A percentile compares a stretch with the other conserved stretches of the same genome.
Conservation (phyloP, 1,140 invertebrate genomes). For the Colletes latitarsis region DNA sequence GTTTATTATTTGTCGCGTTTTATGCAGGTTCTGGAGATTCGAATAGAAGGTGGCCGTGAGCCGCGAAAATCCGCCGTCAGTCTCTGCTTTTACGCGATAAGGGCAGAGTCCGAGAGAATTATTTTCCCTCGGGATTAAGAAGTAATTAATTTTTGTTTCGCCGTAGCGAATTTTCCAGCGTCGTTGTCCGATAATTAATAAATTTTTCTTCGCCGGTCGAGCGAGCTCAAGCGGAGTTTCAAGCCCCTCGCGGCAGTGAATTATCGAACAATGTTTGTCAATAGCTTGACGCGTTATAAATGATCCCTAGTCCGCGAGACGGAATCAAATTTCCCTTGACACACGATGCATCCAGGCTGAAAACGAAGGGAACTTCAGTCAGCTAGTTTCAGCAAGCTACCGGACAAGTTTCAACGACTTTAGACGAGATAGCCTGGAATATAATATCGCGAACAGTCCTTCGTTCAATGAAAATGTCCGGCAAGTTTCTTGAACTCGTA, state of each 20-base stretch:
- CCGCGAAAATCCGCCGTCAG: neutral
- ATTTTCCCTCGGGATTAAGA: neutral
- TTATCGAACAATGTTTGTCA: conserved; percentile 5
- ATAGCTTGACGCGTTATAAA: neutral
- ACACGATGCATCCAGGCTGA: neutral
- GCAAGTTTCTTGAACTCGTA: neutral
- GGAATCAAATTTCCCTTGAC: conserved; percentile 22
- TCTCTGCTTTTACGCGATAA: neutral
- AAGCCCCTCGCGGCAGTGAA: neutral
- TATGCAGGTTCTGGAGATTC: neutral
- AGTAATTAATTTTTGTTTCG: conserved; percentile 7
- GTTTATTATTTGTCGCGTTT: neutral
- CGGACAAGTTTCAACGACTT: conserved; percentile 7
- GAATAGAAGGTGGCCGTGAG: neutral
- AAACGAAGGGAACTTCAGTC: neutral
- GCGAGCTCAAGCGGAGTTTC: neutral
- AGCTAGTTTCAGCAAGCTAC: neutral
- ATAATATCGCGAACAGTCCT: conserved; percentile 2
- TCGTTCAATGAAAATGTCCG: neutral
- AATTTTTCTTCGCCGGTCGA: neutral
- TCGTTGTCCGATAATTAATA: conserved; percentile 1
- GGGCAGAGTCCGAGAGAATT: neutral
- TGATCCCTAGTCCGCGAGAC: neutral
- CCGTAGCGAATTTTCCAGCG: neutral
- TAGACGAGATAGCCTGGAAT: neutral